Evolutionary conservation across 2,113 vertebrate genomes (phyloP), one percentile per base, ranked within the genome.

Genomic region (Odocoileus hemionus): DNA sequence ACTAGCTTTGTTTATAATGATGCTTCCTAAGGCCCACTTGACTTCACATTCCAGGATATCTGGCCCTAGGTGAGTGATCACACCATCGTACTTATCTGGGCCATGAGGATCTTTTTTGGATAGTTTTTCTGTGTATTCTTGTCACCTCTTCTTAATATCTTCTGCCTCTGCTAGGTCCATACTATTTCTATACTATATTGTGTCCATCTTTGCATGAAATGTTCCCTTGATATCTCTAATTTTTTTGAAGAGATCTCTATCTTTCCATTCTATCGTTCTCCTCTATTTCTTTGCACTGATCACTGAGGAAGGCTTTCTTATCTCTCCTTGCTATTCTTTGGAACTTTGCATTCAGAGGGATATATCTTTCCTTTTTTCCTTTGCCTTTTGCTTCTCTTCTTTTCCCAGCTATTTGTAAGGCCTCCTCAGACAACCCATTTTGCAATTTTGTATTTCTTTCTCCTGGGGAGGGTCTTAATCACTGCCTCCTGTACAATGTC

Each of bases 41-140:
- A 67, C 4, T 67, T 21, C 0, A 0, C 64, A 67, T 11, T 67
- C 33, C n/a, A 67, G 33, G n/a, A 67, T 36, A 21, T 67, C 64
- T 67, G 33, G 64, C 64, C 36, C 33, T 67, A 67, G 33, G 64
- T 67, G 64, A 67, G 17, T 0, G 0, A 67, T 67, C 33, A 67
- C 9, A 11, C 17, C 64, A 67, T 36, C 1, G 0, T 36, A n/a
- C 33, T 11, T 36, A 21, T 21, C 64, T 21, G 17, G 64, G 64
- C n/a, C 64, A 67, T 36, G 33, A 67, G 64, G 33, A 67, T n/a
- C 33, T 36, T 67, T 67, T 67, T 67, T 67, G 33, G 64, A 36
- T 67, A 36, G 8, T 21, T 67, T 67, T 67, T 67, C 33, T 67
- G 33, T 67, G 33, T 67, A 36, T 67, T 67, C 64, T 67, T 21